Conservation (phyloP, 2,113 vertebrate species). For the Neodontobutis hainanensis region DNA sequence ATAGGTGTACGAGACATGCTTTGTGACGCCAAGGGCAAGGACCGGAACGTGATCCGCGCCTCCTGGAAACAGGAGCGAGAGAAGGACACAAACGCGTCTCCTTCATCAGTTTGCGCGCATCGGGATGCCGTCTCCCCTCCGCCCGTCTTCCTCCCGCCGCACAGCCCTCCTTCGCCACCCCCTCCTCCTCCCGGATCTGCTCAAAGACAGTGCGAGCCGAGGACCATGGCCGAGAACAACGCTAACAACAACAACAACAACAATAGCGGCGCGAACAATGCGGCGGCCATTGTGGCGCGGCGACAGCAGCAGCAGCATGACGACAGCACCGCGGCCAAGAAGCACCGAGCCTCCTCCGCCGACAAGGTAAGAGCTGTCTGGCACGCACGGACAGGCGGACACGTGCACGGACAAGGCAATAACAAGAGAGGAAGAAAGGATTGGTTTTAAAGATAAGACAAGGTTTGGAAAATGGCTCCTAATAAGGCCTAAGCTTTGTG, state of each 20-base stretch:
- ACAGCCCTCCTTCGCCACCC: background rate
- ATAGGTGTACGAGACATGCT: slow-evolving; percentile 2
- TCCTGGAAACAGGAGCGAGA: slow-evolving; percentile 4
- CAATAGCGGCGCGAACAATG: background rate
- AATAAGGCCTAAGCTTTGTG: background rate
- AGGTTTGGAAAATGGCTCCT: background rate
- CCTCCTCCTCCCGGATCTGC: background rate
- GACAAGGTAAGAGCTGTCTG: slow-evolving; percentile 2
- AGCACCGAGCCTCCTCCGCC: background rate
- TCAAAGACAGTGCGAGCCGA: background rate
- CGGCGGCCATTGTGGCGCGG: background rate
- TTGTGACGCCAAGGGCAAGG: slow-evolving; percentile 11
- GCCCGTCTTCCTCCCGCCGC: slow-evolving; percentile 1
- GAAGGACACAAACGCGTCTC: background rate
- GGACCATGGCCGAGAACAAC: background rate
- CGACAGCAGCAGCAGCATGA: background rate
- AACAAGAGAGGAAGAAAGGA: background rate
- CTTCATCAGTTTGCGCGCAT: background rate
- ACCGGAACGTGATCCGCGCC: background rate
- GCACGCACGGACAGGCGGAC: background rate
- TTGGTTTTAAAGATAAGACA: background rate
- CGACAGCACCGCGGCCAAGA: slow-evolving; percentile 2
- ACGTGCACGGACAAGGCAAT: background rate
- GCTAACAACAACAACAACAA: background rate
- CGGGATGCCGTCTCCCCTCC: background rate